These are phyloP conservation scores for Drosophila parthenogenetica DNA, from an alignment of 2,888 invertebrate genomes.

Conservation along the genomic window DNA sequence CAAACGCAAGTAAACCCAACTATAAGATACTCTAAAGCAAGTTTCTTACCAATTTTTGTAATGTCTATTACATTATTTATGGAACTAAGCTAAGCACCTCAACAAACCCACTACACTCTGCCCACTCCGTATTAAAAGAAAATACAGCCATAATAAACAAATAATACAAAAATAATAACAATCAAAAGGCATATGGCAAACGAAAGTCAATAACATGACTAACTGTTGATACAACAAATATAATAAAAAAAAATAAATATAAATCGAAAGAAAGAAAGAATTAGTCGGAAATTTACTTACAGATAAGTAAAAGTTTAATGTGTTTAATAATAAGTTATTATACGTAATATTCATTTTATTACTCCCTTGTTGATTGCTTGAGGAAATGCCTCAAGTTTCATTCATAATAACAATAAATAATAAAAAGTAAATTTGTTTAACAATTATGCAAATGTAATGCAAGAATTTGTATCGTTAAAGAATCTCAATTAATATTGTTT, in stretches of 20 bases:
- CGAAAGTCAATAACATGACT: conserved; percentile 52
- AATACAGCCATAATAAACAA: conserved; percentile 25
- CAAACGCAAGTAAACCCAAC: neutral
- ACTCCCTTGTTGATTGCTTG: neutral
- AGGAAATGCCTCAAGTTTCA: conserved; percentile 4
- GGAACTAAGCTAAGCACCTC: too few species aligned
- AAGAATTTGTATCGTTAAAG: conserved; percentile 26
- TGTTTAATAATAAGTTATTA: neutral
- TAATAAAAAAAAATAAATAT: conserved; percentile 11
- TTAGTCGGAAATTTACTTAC: neutral
- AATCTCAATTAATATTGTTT: conserved; percentile 23
- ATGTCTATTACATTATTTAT: too few species aligned
- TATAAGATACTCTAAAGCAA: neutral
- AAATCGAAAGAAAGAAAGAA: neutral
- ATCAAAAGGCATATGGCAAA: neutral
- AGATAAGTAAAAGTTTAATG: neutral
- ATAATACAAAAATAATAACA: conserved; percentile 13
- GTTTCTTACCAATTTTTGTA: neutral
- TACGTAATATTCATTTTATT: neutral
- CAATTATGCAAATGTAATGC: conserved; percentile 19
- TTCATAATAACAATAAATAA: neutral
- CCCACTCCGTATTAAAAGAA: neutral
- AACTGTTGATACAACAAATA: conserved; percentile 37
- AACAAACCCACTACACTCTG: neutral
- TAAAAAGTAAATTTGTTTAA: neutral